Evolutionary conservation across 2,888 invertebrate species (phyloP).

Genomic region (Sarcophaga carnaria): DNA sequence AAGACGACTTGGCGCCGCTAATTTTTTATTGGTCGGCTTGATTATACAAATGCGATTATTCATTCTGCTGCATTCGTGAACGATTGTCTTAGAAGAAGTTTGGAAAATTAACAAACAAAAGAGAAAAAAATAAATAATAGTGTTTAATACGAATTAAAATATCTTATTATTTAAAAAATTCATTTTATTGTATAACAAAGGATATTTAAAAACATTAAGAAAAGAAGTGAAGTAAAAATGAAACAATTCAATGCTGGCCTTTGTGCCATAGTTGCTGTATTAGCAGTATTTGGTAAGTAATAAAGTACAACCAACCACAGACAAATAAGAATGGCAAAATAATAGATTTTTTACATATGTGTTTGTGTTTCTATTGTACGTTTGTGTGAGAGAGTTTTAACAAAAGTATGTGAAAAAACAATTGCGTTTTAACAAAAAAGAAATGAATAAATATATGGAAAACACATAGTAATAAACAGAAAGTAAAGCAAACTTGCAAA

Average conservation of each 20-base stretch:
- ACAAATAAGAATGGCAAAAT: constrained; percentile 22
- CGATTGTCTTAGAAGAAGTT: constrained; percentile 17
- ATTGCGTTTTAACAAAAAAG: constrained; percentile 47
- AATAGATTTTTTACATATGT: neutral
- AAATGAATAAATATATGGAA: neutral
- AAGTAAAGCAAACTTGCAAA: neutral
- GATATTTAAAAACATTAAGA: constrained; percentile 9
- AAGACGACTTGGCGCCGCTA: neutral
- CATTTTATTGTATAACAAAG: neutral
- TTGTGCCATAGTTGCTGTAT: constrained; percentile 81
- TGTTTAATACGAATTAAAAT: neutral
- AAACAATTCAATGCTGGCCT: constrained; percentile 78
- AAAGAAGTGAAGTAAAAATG: constrained; percentile 1
- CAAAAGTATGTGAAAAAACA: neutral
- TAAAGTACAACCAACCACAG: neutral
- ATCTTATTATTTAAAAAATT: constrained; percentile 13
- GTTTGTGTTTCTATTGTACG: neutral
- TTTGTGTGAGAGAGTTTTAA: neutral
- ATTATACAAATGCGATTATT: constrained; percentile 50
- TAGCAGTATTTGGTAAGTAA: constrained; percentile 81
- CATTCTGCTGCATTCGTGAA: constrained; percentile 59
- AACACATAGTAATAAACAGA: too few species aligned
- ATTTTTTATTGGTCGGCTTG: neutral
- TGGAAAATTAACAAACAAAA: neutral
- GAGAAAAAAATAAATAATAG: neutral